A percentile compares a stretch with the other conserved stretches of the same genome.
Evolutionary conservation across 2,797 vertebrate species (phyloP).

Genomic region (Argya squamiceps): DNA sequence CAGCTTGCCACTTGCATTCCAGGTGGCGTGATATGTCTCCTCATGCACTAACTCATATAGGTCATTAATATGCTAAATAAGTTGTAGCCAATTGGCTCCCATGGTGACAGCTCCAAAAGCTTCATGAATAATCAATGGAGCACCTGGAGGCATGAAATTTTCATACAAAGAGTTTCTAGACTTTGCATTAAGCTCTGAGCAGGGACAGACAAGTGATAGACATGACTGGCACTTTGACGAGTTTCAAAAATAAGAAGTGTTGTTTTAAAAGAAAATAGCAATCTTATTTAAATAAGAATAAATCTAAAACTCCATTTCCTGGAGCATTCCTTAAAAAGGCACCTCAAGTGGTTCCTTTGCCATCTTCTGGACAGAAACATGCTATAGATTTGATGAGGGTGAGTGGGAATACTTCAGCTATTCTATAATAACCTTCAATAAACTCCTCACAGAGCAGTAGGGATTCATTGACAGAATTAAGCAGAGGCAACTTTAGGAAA

Average conservation of each 20-base stretch:
- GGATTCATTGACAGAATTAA: not conserved
- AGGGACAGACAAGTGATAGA: constrained; percentile 60
- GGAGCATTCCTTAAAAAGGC: not conserved
- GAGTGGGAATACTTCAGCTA: not conserved
- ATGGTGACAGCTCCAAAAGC: constrained; percentile 71
- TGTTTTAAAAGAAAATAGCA: constrained; percentile 48
- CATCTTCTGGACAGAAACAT: not conserved
- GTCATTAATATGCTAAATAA: constrained; percentile 81
- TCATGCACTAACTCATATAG: constrained; percentile 71
- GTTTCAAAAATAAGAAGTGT: constrained; percentile 48
- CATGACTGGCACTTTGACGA: constrained; percentile 48
- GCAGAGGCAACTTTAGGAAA: not conserved
- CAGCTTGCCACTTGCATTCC: constrained; percentile 62
- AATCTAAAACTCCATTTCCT: constrained; percentile 21
- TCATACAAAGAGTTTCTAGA: constrained; percentile 72
- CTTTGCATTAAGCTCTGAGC: constrained; percentile 58
- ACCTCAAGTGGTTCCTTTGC: not conserved
- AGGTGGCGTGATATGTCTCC: constrained; percentile 68
- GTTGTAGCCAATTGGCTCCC: constrained; percentile 76
- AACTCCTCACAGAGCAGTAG: not conserved
- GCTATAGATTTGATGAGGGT: not conserved
- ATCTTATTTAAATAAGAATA: constrained; percentile 11
- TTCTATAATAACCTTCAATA: not conserved
- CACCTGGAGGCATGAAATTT: constrained; percentile 81
- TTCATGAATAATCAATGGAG: constrained; percentile 81